phyloP scores from a whole-genome alignment of 2,888 invertebrate genomes.

The Eueremaeus valkanovi region DNA sequence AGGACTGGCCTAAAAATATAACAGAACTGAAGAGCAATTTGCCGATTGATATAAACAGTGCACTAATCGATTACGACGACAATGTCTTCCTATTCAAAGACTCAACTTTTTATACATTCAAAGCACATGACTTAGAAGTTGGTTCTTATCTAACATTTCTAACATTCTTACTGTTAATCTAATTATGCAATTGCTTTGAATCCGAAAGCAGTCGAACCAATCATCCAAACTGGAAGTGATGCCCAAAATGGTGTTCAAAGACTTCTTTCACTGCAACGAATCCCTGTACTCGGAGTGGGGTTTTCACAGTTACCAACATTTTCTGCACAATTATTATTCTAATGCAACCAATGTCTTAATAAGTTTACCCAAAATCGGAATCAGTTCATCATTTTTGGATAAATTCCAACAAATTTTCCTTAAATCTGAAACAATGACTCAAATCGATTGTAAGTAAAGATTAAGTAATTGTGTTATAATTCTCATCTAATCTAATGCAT shows the following conservation, averaged over 20 bases:
- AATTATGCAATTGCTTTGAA: neutral
- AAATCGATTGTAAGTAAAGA: neutral
- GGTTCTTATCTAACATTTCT: neutral
- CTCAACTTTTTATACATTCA: neutral
- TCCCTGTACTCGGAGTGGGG: neutral
- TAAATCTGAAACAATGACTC: neutral
- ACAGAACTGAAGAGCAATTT: neutral
- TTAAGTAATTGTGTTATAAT: too few relatives aligned
- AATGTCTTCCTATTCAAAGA: neutral
- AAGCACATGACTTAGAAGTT: neutral
- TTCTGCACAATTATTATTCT: neutral
- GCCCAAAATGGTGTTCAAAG: neutral
- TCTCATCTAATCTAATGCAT: neutral
- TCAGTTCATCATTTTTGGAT: neutral
- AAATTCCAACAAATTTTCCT: neutral
- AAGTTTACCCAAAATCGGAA: too few relatives aligned
- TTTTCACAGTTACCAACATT: neutral
- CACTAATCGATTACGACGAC: neutral
- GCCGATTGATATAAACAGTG: neutral
- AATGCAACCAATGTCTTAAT: too few relatives aligned
- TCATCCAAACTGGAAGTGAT: neutral
- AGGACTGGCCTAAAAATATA: conserved; percentile 4
- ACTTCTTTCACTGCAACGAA: neutral
- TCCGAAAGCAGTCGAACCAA: neutral
- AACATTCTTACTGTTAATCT: neutral